A percentile compares a stretch with the other conserved stretches of the same genome.
phyloP scores from a whole-genome alignment of 1,140 invertebrate genomes.

The Coptotermes formosanus region DNA sequence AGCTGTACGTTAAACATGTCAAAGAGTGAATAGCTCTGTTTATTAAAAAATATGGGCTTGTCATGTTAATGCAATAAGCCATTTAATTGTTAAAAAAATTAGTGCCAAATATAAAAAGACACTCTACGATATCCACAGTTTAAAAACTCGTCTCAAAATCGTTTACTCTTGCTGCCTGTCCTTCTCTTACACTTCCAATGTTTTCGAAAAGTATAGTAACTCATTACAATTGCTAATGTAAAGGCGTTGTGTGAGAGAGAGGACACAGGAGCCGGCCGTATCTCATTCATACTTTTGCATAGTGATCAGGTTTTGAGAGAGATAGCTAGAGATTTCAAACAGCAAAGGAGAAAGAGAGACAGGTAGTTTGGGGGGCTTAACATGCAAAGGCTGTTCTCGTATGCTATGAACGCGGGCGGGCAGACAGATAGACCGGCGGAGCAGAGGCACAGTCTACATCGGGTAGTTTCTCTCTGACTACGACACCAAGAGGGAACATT shows the following conservation, averaged over 20 bases:
- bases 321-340: conserved; percentile 2
- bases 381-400: conserved; percentile 34
- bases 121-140: background rate
- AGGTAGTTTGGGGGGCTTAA: conserved; percentile 28
- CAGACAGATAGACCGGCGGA: conserved; percentile 15
- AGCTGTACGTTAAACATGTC: too few relatives aligned
- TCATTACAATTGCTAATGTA: conserved; percentile 35
- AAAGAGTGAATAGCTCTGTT: too few relatives aligned
- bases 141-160: background rate
- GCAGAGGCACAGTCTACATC: background rate
- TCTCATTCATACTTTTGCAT: conserved; percentile 38
- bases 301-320: conserved; percentile 34
- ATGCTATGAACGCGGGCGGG: conserved; percentile 19
- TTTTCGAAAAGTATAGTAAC: conserved; percentile 32
- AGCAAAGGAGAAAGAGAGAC: conserved; percentile 21
- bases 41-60: too few relatives aligned
- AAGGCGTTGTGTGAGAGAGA: conserved; percentile 26
- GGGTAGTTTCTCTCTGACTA: background rate
- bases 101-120: background rate
- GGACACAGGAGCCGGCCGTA: conserved; percentile 26
- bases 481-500: conserved; percentile 14
- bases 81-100: too few relatives aligned
- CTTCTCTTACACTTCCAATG: background rate
- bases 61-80: too few relatives aligned
- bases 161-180: background rate